Conservation (phyloP, 2,113 vertebrate genomes). For the Ptilorrhoa leucosticta region DNA sequence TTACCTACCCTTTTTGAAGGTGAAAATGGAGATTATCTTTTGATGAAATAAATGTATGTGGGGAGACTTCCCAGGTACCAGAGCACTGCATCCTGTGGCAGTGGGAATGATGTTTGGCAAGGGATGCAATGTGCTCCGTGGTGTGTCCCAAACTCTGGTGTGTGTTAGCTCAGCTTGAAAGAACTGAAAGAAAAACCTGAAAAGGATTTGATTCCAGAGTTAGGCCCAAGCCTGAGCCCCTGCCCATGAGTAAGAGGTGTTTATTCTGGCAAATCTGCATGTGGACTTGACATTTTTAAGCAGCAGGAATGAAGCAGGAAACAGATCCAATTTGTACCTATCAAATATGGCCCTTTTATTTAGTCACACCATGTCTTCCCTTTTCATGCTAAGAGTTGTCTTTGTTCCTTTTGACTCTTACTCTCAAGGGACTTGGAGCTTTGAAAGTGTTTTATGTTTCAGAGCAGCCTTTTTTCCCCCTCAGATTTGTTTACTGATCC, state of each 20-base stretch:
- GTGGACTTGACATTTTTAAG: background rate
- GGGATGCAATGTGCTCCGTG: background rate
- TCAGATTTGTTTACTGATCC: slow-evolving; percentile 56
- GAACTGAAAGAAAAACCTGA: background rate
- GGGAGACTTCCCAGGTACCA: background rate
- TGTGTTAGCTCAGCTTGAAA: background rate
- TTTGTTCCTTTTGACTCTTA: slow-evolving; percentile 54
- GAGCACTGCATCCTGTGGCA: background rate
- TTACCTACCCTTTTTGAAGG: slow-evolving; percentile 73
- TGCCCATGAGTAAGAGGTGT: background rate
- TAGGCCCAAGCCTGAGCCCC: background rate
- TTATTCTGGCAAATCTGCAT: background rate
- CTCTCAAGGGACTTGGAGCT: slow-evolving; percentile 16
- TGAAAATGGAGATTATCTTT: slow-evolving; percentile 74
- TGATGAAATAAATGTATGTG: slow-evolving; percentile 46
- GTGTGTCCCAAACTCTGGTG: background rate
- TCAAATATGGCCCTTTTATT: slow-evolving; percentile 43
- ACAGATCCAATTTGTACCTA: slow-evolving; percentile 40
- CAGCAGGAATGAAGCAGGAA: slow-evolving; percentile 10
- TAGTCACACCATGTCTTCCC: background rate
- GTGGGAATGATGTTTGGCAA: background rate
- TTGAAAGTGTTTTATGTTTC: slow-evolving; percentile 51
- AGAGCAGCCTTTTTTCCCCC: slow-evolving; percentile 32
- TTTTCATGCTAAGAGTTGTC: slow-evolving; percentile 30
- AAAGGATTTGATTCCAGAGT: background rate